These are phyloP conservation scores for Lasioglossum baleicum DNA, from an alignment of 1,140 invertebrate genomes.

Conservation along the genomic window DNA sequence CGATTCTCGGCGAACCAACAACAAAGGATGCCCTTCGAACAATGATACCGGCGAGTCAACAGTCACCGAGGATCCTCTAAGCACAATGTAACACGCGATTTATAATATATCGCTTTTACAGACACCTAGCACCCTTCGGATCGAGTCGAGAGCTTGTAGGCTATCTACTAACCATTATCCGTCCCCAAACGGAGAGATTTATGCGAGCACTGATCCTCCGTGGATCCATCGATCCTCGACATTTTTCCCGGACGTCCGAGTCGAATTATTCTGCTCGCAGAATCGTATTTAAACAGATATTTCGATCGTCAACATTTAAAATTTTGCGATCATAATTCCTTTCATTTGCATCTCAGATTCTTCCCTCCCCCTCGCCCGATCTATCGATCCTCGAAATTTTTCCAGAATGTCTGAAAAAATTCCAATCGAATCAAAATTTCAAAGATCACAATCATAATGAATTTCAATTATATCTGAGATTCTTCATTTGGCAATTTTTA, in stretches of 20 bases:
- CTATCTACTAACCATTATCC: slow-evolving; percentile 59
- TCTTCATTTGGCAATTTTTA: too few relatives aligned
- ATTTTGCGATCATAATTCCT: too few relatives aligned
- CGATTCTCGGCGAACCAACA: slow-evolving; percentile 59
- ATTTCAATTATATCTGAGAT: too few relatives aligned
- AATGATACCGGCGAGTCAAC: slow-evolving; percentile 77
- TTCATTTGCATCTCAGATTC: too few relatives aligned
- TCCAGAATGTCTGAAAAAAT: too few relatives aligned
- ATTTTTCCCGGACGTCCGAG: background rate
- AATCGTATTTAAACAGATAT: too few relatives aligned
- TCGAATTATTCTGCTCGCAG: too few relatives aligned
- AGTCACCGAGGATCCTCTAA: slow-evolving; percentile 75
- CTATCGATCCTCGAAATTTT: too few relatives aligned
- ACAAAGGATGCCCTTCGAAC: slow-evolving; percentile 77
- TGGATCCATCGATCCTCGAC: slow-evolving; percentile 14
- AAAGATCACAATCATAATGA: too few relatives aligned
- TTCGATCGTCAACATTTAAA: too few relatives aligned
- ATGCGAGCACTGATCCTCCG: background rate
- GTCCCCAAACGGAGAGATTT: slow-evolving; percentile 40
- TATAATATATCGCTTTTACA: slow-evolving; percentile 72
- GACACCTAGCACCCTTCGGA: slow-evolving; percentile 49
- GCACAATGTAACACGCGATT: slow-evolving; percentile 78
- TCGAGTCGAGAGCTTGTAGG: slow-evolving; percentile 47
- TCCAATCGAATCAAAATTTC: too few relatives aligned
- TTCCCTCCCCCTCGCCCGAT: too few relatives aligned